phyloP scores from a whole-genome alignment of 1,140 invertebrate species.

The Hycleus phaleratus region DNA sequence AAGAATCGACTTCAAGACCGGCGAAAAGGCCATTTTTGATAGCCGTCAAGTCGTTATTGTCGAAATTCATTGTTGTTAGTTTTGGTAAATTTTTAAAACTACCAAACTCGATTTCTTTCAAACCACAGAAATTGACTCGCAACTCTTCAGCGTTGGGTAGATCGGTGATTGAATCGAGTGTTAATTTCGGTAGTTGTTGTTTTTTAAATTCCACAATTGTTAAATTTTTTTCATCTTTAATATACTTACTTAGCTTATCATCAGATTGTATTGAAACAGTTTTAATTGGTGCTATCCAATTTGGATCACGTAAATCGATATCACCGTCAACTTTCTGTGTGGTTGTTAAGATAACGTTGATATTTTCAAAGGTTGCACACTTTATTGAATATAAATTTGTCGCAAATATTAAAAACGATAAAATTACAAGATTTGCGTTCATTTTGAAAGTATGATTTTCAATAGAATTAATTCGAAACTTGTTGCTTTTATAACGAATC shows the following conservation, averaged over 20 bases:
- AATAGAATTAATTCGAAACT: too few species aligned
- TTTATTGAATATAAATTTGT: too few species aligned
- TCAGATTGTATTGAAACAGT: too few species aligned
- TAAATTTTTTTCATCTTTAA: too few species aligned
- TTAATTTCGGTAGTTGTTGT: not conserved
- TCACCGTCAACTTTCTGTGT: not conserved
- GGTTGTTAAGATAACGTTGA: not conserved
- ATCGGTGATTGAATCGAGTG: not conserved
- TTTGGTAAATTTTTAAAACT: not conserved
- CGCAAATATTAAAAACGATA: too few species aligned
- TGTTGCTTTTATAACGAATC: too few species aligned
- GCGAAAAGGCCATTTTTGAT: not conserved
- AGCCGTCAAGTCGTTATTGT: not conserved
- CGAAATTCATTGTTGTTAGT: not conserved
- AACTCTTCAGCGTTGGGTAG: not conserved
- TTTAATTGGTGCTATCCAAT: too few species aligned
- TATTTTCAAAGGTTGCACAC: slow-evolving; percentile 3
- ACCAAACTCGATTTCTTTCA: not conserved
- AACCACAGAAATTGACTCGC: not conserved
- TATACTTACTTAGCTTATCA: too few species aligned
- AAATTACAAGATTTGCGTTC: too few species aligned
- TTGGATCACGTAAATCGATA: not conserved
- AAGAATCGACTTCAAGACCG: not conserved
- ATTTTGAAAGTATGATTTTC: too few species aligned
- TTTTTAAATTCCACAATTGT: not conserved